Percentiles rank a stretch among this genome's conserved stretches.
These are phyloP conservation scores for Calypte anna DNA, from an alignment of 2,113 vertebrate genomes.

Conservation along the genomic window DNA sequence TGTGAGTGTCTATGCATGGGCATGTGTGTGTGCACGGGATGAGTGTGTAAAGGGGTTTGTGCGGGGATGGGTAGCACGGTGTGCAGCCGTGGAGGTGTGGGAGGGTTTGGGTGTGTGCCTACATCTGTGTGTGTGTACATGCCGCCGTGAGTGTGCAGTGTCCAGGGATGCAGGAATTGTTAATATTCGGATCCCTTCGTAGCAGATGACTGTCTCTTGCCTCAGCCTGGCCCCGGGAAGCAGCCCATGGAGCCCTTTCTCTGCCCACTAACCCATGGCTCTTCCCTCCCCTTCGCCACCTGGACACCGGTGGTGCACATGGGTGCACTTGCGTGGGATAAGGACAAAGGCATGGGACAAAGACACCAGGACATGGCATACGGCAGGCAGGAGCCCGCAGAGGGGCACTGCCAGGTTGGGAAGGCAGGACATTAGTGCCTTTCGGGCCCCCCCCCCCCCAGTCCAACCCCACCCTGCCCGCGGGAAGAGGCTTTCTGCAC, in stretches of 20 bases:
- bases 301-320: too few species aligned
- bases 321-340: neutral
- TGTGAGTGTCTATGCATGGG: neutral
- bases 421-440: neutral
- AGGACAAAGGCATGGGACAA: neutral
- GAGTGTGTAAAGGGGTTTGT: neutral
- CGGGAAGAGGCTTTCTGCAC: slow-evolving; percentile 4
- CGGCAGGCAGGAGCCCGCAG: neutral
- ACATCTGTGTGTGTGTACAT: too few species aligned
- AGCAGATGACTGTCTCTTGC: neutral
- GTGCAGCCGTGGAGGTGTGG: neutral
- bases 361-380: neutral
- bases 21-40: neutral
- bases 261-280: neutral
- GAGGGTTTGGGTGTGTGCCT: rapidly evolving
- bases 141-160: neutral
- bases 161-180: neutral
- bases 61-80: neutral
- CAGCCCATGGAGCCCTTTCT: neutral
- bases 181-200: rapidly evolving
- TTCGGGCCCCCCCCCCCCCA: neutral
- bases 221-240: neutral
- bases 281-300: neutral
- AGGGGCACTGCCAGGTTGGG: neutral
- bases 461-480: neutral